Evolutionary conservation across 2,797 vertebrate species (phyloP), one percentile per base, ranked within the genome.

Genomic region (Microchirus variegatus): DNA sequence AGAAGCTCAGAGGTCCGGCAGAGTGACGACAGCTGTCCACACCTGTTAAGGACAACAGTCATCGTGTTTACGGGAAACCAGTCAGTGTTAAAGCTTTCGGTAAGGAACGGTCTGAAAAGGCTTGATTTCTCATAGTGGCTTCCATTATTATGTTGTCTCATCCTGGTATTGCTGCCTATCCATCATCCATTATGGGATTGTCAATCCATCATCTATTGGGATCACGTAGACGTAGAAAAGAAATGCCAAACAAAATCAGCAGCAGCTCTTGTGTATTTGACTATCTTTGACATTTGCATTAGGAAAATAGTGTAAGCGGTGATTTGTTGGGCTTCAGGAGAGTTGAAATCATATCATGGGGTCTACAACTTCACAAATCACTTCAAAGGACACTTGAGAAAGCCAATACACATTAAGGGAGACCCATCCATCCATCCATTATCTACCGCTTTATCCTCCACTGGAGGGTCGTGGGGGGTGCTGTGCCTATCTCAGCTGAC

Each of bases 51-150:
- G 37, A 75, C 73, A 69, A 64, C 53, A 72, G 38, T 15, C 18
- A 45, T 68, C 18, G 43, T 68, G 69, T 81, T 87, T 84, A 62
- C 55, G 66, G 59, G 50, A 85, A 88, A 87, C 77, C 70, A 71
- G 76, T 84, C 18, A 53, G 66, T 80, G 64, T 69, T 85, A 26
- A 65, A 50, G 68, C 63, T 61, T 74, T n/a, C 59, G 31, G 49
- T 48, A 77, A 45, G 37, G 75, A 80, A 68, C 41, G 46, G 10
- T 14, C 8, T 35, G 38, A 68, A 73, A 38, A 35, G 51, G 40
- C 18, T 16, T 53, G 22, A 61, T 67, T 82, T 71, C 52, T 53
- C 16, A 41, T 4, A 15, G 49, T 16, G 36, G 55, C 12, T n/a
- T 41, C 8, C 9, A 43, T 56, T 59, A 50, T 43, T 14, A 59